Evolutionary conservation across 2,888 invertebrate genomes (phyloP).

Genomic region (Peribatodes rhomboidaria): DNA sequence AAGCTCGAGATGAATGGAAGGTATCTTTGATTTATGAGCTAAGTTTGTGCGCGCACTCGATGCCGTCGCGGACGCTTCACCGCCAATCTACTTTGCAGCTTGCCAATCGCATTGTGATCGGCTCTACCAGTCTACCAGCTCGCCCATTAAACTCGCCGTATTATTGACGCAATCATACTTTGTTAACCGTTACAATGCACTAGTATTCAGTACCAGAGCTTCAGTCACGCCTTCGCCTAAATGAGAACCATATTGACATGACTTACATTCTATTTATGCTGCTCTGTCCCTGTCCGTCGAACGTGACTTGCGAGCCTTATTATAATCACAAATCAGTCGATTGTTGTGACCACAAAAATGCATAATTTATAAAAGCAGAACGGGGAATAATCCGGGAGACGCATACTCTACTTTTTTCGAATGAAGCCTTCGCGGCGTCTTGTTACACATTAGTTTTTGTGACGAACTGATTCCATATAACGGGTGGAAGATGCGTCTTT

Average conservation of each 20-base stretch:
- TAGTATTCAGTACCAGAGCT: conserved; percentile 61
- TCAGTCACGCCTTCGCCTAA: conserved; percentile 63
- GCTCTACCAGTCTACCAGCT: conserved; percentile 53
- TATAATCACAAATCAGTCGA: conserved; percentile 84
- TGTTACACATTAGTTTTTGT: conserved; percentile 74
- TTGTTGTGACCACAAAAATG: conserved; percentile 81
- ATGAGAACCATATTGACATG: conserved; percentile 64
- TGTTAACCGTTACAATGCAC: conserved; percentile 65
- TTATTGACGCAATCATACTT: conserved; percentile 68
- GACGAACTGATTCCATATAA: conserved; percentile 60
- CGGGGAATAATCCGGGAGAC: conserved; percentile 65
- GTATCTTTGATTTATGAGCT: conserved; percentile 49
- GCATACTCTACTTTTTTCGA: conserved; percentile 65
- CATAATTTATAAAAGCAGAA: conserved; percentile 81
- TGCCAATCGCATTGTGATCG: conserved; percentile 60
- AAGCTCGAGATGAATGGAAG: conserved; percentile 49
- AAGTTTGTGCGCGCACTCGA: conserved; percentile 47
- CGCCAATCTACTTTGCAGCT: conserved; percentile 48
- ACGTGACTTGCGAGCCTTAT: conserved; percentile 78
- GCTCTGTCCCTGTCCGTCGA: conserved; percentile 62
- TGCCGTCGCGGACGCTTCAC: conserved; percentile 37
- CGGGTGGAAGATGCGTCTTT: conserved; percentile 56
- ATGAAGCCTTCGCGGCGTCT: conserved; percentile 58
- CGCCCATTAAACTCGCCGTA: conserved; percentile 57
- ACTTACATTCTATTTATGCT: conserved; percentile 58